Percentiles rank a stretch among this genome's conserved stretches.
phyloP scores from a whole-genome alignment of 2,113 vertebrate genomes.

The Circaetus cinerascens region DNA sequence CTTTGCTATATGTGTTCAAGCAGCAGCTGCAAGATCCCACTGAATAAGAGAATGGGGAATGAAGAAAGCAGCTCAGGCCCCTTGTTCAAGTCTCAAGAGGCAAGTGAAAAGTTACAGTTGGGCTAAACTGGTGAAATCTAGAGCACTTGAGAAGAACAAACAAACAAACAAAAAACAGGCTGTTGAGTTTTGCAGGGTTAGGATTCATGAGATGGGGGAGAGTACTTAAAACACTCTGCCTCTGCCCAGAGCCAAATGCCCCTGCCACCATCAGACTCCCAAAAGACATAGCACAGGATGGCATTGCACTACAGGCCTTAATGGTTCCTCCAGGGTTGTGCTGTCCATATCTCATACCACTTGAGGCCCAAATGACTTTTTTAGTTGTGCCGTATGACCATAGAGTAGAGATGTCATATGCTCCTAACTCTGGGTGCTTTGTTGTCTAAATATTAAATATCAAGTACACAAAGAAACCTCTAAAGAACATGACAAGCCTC shows the following conservation, averaged over 20 bases:
- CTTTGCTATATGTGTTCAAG: conserved; percentile 36
- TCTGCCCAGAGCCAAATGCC: background rate
- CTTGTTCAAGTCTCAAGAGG: background rate
- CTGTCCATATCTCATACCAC: background rate
- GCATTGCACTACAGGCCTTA: background rate
- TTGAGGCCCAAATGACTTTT: background rate
- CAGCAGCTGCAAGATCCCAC: background rate
- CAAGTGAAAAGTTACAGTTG: background rate
- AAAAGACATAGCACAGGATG: background rate
- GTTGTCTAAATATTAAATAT: background rate
- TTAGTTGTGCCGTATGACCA: background rate
- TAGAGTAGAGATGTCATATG: background rate
- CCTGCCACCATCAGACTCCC: background rate
- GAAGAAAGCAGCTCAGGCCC: background rate
- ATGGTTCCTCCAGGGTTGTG: background rate
- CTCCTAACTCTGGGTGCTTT: background rate
- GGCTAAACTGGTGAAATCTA: conserved; percentile 11
- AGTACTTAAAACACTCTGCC: background rate
- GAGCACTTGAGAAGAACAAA: conserved; percentile 18
- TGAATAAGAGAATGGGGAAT: background rate
- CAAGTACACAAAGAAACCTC: background rate
- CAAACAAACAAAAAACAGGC: background rate
- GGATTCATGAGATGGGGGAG: background rate
- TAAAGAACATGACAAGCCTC: background rate
- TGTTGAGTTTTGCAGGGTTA: background rate